A percentile compares a stretch with the other conserved stretches of the same genome.
Conservation (phyloP, 2,888 invertebrate species). For the Poecilus cupreus region DNA sequence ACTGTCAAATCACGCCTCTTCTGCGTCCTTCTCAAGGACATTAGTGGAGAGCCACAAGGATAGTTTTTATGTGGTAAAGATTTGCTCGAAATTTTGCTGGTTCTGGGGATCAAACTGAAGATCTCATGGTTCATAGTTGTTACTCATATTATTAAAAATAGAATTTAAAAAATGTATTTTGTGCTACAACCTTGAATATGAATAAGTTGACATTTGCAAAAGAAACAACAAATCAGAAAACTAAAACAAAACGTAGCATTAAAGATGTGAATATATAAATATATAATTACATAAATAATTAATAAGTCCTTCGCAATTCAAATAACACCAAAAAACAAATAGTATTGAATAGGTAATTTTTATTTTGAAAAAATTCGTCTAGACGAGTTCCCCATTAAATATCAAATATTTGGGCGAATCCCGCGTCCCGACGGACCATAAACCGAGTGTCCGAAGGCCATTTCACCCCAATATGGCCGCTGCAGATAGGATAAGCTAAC, state of each 20-base stretch:
- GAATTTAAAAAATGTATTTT: no score
- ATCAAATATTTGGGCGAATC: conserved; percentile 62
- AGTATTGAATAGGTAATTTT: conserved; percentile 16
- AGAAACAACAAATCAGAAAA: not conserved
- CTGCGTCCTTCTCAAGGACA: no score
- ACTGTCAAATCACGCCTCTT: no score
- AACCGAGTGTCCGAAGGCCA: conserved; percentile 54
- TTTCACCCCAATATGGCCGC: conserved; percentile 58
- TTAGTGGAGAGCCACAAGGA: no score
- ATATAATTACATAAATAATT: not conserved
- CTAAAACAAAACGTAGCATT: not conserved
- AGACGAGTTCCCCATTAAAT: conserved; percentile 51
- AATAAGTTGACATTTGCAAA: not conserved
- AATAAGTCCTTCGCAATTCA: not conserved
- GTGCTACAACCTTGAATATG: no score
- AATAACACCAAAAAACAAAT: not conserved
- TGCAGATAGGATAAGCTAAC: conserved; percentile 59
- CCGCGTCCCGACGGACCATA: conserved; percentile 59
- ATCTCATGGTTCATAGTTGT: no score
- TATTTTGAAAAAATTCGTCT: conserved; percentile 43
- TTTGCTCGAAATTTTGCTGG: no score
- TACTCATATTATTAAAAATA: not conserved
- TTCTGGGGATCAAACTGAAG: no score
- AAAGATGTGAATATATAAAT: not conserved
- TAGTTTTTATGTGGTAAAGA: no score